A percentile compares a stretch with the other conserved stretches of the same genome.
phyloP scores from a whole-genome alignment of 2,797 vertebrate genomes.

The Syngnathus rostellatus region DNA sequence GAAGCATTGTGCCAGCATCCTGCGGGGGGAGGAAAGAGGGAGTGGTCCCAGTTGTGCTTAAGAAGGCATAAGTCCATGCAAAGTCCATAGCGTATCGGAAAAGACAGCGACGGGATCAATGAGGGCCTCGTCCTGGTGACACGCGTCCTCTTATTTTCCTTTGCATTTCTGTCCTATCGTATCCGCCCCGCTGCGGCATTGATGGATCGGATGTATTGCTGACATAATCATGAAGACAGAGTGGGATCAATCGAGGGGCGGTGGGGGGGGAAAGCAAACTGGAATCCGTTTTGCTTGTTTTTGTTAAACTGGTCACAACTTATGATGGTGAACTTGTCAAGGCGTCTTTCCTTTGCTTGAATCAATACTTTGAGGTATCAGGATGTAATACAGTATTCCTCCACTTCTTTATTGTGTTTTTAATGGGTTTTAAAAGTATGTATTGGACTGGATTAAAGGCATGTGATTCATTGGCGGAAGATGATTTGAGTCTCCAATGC shows the following conservation, averaged over 20 bases:
- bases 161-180: slow-evolving; percentile 49
- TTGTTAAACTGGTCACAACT: slow-evolving; percentile 15
- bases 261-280: slow-evolving; percentile 17
- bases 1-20: slow-evolving; percentile 56
- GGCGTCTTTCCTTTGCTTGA: neutral
- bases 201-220: slow-evolving; percentile 58
- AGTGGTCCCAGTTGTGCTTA: slow-evolving; percentile 55
- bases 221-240: slow-evolving; percentile 53
- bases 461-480: no score
- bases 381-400: no score
- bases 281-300: slow-evolving; percentile 47
- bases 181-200: slow-evolving; percentile 46
- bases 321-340: neutral
- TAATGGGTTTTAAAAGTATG: no score
- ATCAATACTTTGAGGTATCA: neutral
- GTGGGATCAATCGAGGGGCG: slow-evolving; percentile 47
- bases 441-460: no score
- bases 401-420: no score
- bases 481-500: no score
- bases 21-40: slow-evolving; percentile 20
- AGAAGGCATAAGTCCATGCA: slow-evolving; percentile 68
- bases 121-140: slow-evolving; percentile 46
- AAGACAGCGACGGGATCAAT: slow-evolving; percentile 55
- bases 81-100: slow-evolving; percentile 60
- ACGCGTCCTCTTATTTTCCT: slow-evolving; percentile 60